Percentiles rank a stretch among this genome's conserved stretches.
Conservation (phyloP, 1,140 invertebrate genomes). For the Heliconius hermathena region DNA sequence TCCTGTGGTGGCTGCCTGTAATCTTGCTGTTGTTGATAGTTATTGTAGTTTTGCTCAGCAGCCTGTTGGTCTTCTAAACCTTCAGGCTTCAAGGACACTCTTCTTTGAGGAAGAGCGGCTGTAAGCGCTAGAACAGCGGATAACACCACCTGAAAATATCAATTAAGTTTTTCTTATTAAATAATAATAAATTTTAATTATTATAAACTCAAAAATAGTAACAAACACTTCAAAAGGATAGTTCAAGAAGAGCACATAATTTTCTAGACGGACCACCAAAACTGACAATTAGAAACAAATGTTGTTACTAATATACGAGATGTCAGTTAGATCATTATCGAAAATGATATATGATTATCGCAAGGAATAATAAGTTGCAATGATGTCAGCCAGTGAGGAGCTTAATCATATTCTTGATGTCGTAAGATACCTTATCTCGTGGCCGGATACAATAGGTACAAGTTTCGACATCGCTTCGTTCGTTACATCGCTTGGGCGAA, state of each 20-base stretch:
- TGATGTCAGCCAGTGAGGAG: conserved; percentile 69
- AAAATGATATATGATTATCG: conserved; percentile 27
- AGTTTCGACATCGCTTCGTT: conserved; percentile 69
- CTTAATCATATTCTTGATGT: conserved; percentile 76
- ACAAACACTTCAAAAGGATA: too few relatives aligned
- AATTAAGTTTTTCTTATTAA: not conserved
- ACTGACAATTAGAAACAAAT: conserved; percentile 1
- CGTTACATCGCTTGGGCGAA: conserved; percentile 75
- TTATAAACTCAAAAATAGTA: too few relatives aligned
- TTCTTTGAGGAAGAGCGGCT: conserved; percentile 69
- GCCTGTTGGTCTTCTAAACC: conserved; percentile 62
- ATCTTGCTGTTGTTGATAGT: conserved; percentile 58
- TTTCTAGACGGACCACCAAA: not conserved
- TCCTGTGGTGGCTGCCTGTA: conserved; percentile 59
- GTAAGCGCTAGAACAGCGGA: conserved; percentile 61
- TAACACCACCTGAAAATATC: conserved; percentile 62
- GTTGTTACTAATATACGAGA: not conserved
- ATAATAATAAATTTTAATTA: too few relatives aligned
- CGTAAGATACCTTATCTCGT: conserved; percentile 65
- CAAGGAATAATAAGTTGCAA: conserved; percentile 42
- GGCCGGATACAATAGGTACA: conserved; percentile 73
- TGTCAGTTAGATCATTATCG: conserved; percentile 1
- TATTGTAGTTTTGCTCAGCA: conserved; percentile 71
- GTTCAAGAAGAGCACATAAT: not conserved
- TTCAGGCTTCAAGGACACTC: conserved; percentile 61